phyloP scores from a whole-genome alignment of 1,140 invertebrate genomes.

The Hydropsyche tenuis region DNA sequence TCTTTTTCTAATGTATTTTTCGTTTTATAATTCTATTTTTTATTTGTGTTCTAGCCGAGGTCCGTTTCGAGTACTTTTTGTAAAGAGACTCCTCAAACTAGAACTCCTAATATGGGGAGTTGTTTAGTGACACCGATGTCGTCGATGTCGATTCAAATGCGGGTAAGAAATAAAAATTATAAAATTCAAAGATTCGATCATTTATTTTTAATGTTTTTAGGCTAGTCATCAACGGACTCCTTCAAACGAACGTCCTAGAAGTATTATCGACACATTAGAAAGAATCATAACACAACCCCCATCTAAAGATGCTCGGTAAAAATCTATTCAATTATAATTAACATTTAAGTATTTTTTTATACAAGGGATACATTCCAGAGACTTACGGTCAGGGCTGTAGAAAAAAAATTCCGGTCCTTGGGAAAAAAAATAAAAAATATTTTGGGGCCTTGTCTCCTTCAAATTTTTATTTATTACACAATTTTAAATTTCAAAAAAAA shows the following conservation, averaged over 20 bases:
- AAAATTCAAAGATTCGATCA: too few species aligned
- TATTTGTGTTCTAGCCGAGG: not conserved
- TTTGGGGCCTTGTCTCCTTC: too few species aligned
- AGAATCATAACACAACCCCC: slow-evolving; percentile 23
- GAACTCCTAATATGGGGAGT: not conserved
- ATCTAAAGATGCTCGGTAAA: slow-evolving; percentile 40
- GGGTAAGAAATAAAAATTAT: too few species aligned
- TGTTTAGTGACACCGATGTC: not conserved
- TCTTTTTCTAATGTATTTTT: not conserved
- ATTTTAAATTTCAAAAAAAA: too few species aligned
- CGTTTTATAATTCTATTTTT: not conserved
- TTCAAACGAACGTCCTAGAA: slow-evolving; percentile 34
- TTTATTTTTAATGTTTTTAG: slow-evolving; percentile 8
- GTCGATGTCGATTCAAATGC: not conserved
- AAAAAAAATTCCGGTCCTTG: too few species aligned
- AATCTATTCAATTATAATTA: not conserved
- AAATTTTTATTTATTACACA: too few species aligned
- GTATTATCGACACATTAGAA: slow-evolving; percentile 19
- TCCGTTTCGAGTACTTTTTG: not conserved
- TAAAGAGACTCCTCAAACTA: not conserved
- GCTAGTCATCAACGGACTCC: slow-evolving; percentile 36
- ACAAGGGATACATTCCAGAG: too few species aligned
- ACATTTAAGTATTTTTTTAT: too few species aligned
- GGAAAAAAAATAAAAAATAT: too few species aligned
- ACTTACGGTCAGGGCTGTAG: too few species aligned